Conservation (phyloP, 2,113 vertebrate species). For the Nanorana parkeri region DNA sequence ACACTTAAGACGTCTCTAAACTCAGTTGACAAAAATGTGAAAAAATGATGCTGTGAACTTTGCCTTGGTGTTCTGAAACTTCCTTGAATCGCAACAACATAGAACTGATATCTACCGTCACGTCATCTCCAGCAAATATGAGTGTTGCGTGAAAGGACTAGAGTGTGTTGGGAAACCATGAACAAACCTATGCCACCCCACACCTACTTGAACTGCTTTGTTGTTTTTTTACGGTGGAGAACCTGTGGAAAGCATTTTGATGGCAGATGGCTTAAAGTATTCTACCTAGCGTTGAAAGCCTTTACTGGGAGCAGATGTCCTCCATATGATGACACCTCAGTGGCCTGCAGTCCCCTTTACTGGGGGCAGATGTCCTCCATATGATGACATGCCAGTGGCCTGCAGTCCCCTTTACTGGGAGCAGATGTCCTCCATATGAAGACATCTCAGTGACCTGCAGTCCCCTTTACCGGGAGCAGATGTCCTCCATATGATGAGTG, state of each 20-base stretch:
- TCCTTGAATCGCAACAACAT: neutral
- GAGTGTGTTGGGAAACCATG: neutral
- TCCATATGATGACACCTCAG: neutral
- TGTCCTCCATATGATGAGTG: neutral
- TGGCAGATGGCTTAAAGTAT: slow-evolving; percentile 16
- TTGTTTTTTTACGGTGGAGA: neutral
- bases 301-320: slow-evolving; percentile 1
- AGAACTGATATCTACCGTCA: slow-evolving; percentile 22
- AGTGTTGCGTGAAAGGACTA: slow-evolving; percentile 24
- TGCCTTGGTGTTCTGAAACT: slow-evolving; percentile 37
- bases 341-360: neutral
- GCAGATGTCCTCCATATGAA: neutral
- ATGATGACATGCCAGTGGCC: neutral
- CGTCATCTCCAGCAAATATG: slow-evolving; percentile 43
- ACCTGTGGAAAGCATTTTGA: slow-evolving; percentile 3
- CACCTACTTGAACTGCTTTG: slow-evolving; percentile 1
- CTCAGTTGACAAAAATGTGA: slow-evolving; percentile 38
- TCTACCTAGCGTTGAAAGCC: slow-evolving; percentile 32
- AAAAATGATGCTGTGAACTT: slow-evolving; percentile 38
- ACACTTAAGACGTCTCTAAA: slow-evolving; percentile 15
- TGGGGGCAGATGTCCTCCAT: neutral
- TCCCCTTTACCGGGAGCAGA: neutral
- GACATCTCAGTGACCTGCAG: slow-evolving; percentile 2
- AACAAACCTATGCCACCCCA: neutral
- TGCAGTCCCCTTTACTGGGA: slow-evolving; percentile 6